Conservation (phyloP, 2,888 invertebrate genomes). For the Drosophila prostipennis region DNA sequence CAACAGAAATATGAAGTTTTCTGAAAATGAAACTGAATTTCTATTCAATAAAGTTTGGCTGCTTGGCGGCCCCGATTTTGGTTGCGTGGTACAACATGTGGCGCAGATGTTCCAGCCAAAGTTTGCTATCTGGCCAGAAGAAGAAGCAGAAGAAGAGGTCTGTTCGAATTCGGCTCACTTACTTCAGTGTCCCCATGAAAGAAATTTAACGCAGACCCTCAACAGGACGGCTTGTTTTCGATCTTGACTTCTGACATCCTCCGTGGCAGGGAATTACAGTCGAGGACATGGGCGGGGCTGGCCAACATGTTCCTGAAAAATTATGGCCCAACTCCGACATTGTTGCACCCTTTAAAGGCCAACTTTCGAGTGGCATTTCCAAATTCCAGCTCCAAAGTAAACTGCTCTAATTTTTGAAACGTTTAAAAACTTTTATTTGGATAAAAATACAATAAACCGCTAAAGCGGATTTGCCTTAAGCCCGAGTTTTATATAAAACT, state of each 20-base stretch:
- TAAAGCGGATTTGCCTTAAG: background rate
- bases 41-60: slow-evolving; percentile 66
- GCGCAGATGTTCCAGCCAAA: slow-evolving; percentile 19
- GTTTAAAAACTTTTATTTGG: background rate
- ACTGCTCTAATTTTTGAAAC: background rate
- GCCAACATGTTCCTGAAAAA: slow-evolving; percentile 34
- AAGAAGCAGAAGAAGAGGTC: background rate
- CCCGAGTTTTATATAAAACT: background rate
- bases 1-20: slow-evolving; percentile 47
- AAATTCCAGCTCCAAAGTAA: background rate
- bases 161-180: slow-evolving; percentile 59
- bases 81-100: slow-evolving; percentile 21
- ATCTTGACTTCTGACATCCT: slow-evolving; percentile 69
- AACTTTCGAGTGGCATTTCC: background rate
- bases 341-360: background rate
- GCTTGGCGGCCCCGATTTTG: slow-evolving; percentile 40
- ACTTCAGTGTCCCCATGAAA: slow-evolving; percentile 51
- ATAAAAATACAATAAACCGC: background rate
- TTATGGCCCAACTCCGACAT: slow-evolving; percentile 57
- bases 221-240: slow-evolving; percentile 48
- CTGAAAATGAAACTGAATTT: slow-evolving; percentile 48
- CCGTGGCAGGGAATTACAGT: slow-evolving; percentile 22
- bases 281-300: slow-evolving; percentile 28
- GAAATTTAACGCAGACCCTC: slow-evolving; percentile 68
- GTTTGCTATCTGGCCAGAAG: slow-evolving; percentile 25